A percentile compares a stretch with the other conserved stretches of the same genome.
These are phyloP conservation scores for Vanacampus margaritifer DNA, from an alignment of 2,113 vertebrate genomes.

Conservation along the genomic window DNA sequence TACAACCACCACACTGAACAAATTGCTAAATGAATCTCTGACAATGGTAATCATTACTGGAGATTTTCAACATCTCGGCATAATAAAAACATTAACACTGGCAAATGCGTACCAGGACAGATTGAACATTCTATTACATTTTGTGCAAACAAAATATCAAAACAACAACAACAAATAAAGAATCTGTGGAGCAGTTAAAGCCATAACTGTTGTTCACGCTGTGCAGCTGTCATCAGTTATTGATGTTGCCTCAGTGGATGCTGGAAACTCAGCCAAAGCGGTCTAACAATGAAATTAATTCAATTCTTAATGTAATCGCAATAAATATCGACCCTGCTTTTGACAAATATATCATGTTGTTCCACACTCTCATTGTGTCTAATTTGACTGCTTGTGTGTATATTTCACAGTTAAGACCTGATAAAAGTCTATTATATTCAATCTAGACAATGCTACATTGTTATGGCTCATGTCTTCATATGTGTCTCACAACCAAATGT, in stretches of 20 bases:
- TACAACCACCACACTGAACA: not conserved
- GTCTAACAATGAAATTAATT: not conserved
- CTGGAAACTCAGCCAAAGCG: not conserved
- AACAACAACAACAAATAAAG: conserved; percentile 7
- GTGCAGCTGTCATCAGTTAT: conserved; percentile 2
- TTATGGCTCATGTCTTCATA: conserved; percentile 1
- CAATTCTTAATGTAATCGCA: not conserved
- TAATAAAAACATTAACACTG: not conserved
- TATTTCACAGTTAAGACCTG: not conserved
- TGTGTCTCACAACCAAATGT: conserved; percentile 2
- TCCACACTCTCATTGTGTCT: not conserved
- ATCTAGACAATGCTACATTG: not conserved
- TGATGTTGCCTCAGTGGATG: conserved; percentile 1
- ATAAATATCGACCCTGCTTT: conserved; percentile 1
- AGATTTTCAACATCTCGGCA: not conserved
- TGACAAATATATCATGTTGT: conserved; percentile 5
- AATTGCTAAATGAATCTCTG: not conserved
- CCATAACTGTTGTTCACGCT: not conserved
- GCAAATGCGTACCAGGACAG: not conserved
- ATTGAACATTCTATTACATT: conserved; percentile 1
- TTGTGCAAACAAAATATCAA: not conserved
- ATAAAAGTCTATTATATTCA: not conserved
- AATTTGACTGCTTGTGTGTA: not conserved
- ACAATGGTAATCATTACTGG: not conserved
- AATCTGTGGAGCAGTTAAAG: not conserved